phyloP scores from a whole-genome alignment of 2,888 invertebrate species.

The Tipula confusa region DNA sequence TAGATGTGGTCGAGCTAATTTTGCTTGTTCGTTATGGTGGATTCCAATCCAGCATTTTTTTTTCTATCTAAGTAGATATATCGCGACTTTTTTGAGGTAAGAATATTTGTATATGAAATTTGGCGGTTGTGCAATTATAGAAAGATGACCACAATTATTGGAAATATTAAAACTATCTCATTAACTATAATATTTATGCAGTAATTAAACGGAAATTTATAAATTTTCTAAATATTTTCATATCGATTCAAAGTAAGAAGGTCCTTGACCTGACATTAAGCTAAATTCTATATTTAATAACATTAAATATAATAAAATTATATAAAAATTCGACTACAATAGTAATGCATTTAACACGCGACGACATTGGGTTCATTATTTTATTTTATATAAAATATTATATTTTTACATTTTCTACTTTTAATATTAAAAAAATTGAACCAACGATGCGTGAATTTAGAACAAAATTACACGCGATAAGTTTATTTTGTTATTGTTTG shows the following conservation, averaged over 20 bases:
- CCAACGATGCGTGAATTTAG: neutral
- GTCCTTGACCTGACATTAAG: conserved; percentile 9
- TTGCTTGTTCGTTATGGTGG: neutral
- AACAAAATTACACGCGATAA: conserved; percentile 13
- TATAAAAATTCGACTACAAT: conserved; percentile 5
- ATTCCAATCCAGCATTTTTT: neutral
- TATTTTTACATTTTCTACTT: neutral
- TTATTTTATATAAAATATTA: neutral
- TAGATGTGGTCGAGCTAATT: conserved; percentile 3
- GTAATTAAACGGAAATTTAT: neutral
- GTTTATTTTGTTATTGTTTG: neutral
- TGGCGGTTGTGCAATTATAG: too few species aligned
- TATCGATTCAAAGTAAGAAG: neutral
- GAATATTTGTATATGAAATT: too few species aligned
- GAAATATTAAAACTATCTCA: neutral
- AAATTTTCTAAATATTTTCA: neutral
- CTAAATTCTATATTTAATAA: neutral
- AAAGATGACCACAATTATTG: neutral
- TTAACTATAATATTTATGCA: neutral
- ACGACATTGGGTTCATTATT: conserved; percentile 12
- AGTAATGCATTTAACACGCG: conserved; percentile 1
- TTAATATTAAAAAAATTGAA: neutral
- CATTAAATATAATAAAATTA: neutral
- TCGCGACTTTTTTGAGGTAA: too few species aligned
- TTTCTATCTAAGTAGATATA: too few species aligned